phyloP scores from a whole-genome alignment of 2,888 invertebrate species.

The Idaea aversata region DNA sequence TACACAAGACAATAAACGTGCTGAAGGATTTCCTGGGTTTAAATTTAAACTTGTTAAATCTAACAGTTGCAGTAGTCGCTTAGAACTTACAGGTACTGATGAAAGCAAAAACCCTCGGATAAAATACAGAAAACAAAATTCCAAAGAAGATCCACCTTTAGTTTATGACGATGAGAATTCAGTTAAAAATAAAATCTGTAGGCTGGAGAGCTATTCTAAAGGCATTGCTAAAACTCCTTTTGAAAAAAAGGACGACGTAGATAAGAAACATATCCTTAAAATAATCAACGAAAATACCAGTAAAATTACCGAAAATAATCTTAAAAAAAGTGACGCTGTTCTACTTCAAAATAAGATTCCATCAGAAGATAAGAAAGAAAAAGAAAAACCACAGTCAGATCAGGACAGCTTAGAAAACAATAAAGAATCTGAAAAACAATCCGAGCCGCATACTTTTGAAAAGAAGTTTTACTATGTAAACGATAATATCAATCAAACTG shows the following conservation, averaged over 20 bases:
- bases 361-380: conserved; percentile 34
- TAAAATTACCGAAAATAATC: conserved; percentile 19
- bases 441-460: conserved; percentile 65
- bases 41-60: conserved; percentile 92
- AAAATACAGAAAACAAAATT: conserved; percentile 61
- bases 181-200: conserved; percentile 74
- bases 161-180: conserved; percentile 71
- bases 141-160: conserved; percentile 69
- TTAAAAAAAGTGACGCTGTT: conserved; percentile 35
- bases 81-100: conserved; percentile 88
- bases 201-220: conserved; percentile 75
- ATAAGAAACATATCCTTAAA: conserved; percentile 42
- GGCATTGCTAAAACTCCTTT: conserved; percentile 71
- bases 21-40: conserved; percentile 81
- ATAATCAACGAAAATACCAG: conserved; percentile 35
- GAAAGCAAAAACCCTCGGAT: conserved; percentile 71
- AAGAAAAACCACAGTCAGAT: conserved; percentile 29
- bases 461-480: conserved; percentile 83
- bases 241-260: conserved; percentile 58
- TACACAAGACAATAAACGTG: conserved; percentile 53
- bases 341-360: conserved; percentile 31
- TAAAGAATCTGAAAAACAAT: conserved; percentile 44
- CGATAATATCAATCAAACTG: conserved; percentile 79
- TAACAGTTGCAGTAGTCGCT: conserved; percentile 91
- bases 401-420: conserved; percentile 37